Evolutionary conservation across 2,888 invertebrate genomes (phyloP).

Genomic region (Penaeus monodon): DNA sequence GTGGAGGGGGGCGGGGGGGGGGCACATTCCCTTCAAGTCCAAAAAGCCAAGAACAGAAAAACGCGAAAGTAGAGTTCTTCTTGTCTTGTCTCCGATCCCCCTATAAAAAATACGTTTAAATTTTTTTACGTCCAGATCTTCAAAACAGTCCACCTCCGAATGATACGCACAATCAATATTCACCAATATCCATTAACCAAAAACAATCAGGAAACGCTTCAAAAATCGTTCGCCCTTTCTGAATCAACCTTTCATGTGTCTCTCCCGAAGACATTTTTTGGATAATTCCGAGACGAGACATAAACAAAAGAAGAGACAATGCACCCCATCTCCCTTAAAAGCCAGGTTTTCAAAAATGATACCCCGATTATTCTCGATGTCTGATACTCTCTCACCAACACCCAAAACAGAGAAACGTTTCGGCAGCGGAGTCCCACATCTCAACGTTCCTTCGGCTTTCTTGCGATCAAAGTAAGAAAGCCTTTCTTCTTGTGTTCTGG

Average conservation of each 20-base stretch:
- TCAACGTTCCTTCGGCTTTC: no score
- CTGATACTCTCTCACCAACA: constrained; percentile 49
- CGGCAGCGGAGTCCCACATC: not conserved
- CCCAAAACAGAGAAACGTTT: not conserved
- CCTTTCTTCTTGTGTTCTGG: no score
- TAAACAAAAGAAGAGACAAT: constrained; percentile 47
- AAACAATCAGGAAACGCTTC: constrained; percentile 1
- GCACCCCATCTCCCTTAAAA: constrained; percentile 53
- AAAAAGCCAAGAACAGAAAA: no score
- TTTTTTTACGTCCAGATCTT: no score
- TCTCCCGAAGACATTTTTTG: constrained; percentile 27
- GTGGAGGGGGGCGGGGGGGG: not conserved
- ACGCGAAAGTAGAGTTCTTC: no score
- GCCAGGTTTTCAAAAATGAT: constrained; percentile 55
- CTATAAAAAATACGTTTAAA: no score
- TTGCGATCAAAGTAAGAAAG: no score
- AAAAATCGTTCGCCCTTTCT: constrained; percentile 15
- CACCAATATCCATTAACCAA: constrained; percentile 15
- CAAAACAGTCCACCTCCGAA: not conserved
- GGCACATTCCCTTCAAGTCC: not conserved
- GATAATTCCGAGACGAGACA: constrained; percentile 50
- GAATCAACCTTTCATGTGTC: constrained; percentile 4
- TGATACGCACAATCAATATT: constrained; percentile 10
- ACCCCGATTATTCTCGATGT: constrained; percentile 49
- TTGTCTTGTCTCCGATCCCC: no score